Percentiles rank a stretch among this genome's conserved stretches.
Conservation (phyloP, 2,113 vertebrate genomes). For the Atlantisia rogersi region DNA sequence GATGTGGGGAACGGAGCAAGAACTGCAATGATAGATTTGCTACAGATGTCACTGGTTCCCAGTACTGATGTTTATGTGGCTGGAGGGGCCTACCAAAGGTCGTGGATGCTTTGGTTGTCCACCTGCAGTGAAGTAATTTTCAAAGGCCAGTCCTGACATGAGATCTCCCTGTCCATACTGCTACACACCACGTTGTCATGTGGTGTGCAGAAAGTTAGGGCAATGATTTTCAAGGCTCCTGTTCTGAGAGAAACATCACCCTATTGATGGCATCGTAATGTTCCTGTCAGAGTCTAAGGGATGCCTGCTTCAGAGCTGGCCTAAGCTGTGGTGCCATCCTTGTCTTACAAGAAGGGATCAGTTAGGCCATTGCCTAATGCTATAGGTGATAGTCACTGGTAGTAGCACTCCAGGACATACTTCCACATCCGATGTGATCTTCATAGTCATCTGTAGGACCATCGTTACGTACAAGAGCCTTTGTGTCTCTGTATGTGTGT, state of each 20-base stretch:
- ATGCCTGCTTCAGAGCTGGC: neutral
- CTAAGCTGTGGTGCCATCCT: neutral
- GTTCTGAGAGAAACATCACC: neutral
- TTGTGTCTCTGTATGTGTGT: neutral
- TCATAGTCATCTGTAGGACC: neutral
- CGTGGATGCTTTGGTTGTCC: neutral
- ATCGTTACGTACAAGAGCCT: neutral
- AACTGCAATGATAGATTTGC: neutral
- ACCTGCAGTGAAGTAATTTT: neutral
- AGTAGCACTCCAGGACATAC: neutral
- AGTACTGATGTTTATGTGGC: neutral
- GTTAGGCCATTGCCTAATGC: neutral
- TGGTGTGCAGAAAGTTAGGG: neutral
- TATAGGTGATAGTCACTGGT: neutral
- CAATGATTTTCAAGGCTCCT: neutral
- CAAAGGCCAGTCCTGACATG: neutral
- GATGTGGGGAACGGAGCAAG: neutral
- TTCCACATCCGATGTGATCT: neutral
- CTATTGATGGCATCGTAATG: neutral
- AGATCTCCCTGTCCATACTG: neutral
- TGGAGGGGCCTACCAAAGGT: neutral
- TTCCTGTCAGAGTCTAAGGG: neutral
- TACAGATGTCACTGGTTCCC: neutral
- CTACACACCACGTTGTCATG: neutral
- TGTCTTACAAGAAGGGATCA: neutral